Conservation (phyloP, 2,113 vertebrate species). For the Hydropotes inermis region DNA sequence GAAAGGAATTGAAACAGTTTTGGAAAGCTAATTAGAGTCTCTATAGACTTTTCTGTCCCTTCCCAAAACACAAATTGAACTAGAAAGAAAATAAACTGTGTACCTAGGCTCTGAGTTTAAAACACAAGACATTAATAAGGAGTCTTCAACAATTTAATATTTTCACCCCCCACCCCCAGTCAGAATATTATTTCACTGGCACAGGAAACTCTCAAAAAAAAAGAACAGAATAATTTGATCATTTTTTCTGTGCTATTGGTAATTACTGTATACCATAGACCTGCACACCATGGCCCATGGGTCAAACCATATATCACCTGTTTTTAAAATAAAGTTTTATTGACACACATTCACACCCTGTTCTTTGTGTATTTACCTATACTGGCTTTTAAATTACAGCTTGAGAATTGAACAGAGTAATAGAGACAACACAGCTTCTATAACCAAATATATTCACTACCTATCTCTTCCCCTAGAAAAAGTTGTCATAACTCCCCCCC, state of each 20-base stretch:
- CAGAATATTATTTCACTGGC: not conserved
- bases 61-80: not conserved
- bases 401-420: not conserved
- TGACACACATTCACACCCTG: not conserved
- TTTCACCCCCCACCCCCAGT: not conserved
- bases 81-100: not conserved
- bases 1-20: not conserved
- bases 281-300: not conserved
- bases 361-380: not conserved
- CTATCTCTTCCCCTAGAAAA: not conserved
- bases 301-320: not conserved
- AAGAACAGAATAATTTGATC: not conserved
- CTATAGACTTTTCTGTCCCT: constrained; percentile 3
- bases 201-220: not conserved
- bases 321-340: not conserved
- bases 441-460: not conserved
- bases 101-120: constrained; percentile 11
- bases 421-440: not conserved
- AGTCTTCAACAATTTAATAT: not conserved
- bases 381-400: not conserved
- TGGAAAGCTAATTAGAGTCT: not conserved
- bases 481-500: no score
- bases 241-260: not conserved
- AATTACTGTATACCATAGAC: not conserved
- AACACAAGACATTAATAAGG: not conserved